phyloP scores from a whole-genome alignment of 2,113 vertebrate genomes.

The Elaphurus davidianus region DNA sequence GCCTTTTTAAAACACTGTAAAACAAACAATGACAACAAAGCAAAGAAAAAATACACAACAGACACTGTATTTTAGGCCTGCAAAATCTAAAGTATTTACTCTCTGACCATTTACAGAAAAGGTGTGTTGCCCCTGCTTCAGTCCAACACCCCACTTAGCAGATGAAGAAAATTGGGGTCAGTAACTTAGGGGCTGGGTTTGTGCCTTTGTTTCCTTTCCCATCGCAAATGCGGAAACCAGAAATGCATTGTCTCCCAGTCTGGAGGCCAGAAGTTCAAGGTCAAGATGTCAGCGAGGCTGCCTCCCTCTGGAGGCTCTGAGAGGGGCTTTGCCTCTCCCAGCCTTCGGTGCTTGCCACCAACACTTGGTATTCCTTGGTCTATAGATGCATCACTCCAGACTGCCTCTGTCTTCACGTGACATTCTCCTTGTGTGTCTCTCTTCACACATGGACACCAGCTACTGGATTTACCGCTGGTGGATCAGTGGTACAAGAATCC shows the following conservation, averaged over 20 bases:
- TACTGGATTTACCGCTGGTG: accelerated
- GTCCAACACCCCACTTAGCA: neutral
- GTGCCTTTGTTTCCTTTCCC: neutral
- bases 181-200: neutral
- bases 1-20: neutral
- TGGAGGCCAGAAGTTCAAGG: neutral
- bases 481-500: neutral
- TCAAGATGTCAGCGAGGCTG: neutral
- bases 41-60: neutral
- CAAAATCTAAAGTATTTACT: neutral
- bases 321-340: neutral
- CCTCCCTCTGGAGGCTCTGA: too few relatives aligned
- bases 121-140: accelerated
- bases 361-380: neutral
- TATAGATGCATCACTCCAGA: accelerated
- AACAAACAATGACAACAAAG: neutral
- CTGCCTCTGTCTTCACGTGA: neutral
- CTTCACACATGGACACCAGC: neutral
- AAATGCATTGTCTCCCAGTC: neutral
- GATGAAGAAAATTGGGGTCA: neutral
- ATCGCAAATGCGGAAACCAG: neutral
- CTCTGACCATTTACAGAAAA: neutral
- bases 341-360: too few relatives aligned
- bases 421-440: neutral
- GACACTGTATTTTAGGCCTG: neutral